Evolutionary conservation across 2,888 invertebrate genomes (phyloP), one percentile per base, ranked within the genome.

Genomic region (Brachyopa scutellaris): DNA sequence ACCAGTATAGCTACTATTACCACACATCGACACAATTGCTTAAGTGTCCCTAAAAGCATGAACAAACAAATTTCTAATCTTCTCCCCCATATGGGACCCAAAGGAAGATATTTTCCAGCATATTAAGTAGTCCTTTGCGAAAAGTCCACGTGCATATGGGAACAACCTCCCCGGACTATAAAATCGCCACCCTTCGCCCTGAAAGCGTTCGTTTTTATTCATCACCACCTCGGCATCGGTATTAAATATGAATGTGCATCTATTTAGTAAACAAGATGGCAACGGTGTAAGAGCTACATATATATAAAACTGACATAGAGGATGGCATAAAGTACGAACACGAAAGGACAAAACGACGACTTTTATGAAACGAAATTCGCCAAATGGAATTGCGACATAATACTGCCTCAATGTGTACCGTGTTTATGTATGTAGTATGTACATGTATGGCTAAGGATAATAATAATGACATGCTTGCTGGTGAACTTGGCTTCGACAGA

Each of bases 191-290:
- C 64, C 67, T n/a, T n/a, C n/a, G n/a, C n/a, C n/a, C n/a, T n/a
- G n/a, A n/a, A n/a, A 49, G 5, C 31, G 40, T 23, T 26, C 55
- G 15, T 59, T 57, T 76, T 82, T 80, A 70, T 76, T 76, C 76
- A 64, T 47, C 31, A 26, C 59, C 70, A 47, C 36, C 72, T 38
- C 53, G 19, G 21, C 15, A 17, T 2, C 3, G 45, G 26, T 61
- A 82, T 77, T 82, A 82, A 77, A 77, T 77, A 82, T 82, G 82
- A 82, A 82, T 82, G 82, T 82, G 82, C 76, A 76, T 82, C 82
- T 82, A 66, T 77, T 76, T 82, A 82, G 77, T 66, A 76, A 82
- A 82, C 76, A 76, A 76, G 82, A 76, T 69, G 64, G 49, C 51
- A 67, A 67, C 19, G 5, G 2, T 33, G 21, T 21, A 23, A 23